Evolutionary conservation across 2,113 vertebrate genomes (phyloP), one percentile per base, ranked within the genome.

Genomic region (Myocastor coypus): DNA sequence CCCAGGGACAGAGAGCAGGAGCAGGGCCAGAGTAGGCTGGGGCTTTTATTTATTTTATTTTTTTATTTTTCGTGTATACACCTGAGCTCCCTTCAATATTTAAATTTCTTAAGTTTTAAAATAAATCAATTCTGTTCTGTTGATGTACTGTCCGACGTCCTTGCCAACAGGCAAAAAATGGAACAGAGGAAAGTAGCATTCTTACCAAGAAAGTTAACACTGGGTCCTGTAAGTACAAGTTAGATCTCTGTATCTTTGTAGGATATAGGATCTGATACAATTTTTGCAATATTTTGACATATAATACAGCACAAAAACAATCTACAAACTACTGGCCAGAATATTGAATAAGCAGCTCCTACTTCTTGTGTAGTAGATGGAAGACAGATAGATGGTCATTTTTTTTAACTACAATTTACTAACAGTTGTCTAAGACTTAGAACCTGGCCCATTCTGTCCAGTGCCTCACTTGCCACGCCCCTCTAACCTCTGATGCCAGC

Each of bases 101-200:
- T 10, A 64, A 63, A 20, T n/a, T 69, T 68, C 50, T 82, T 13
- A 16, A 61, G 32, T n/a, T 1, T 10, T 82, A 37, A 63, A 80
- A 86, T 26, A 82, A 80, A 52, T 22, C 37, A 81, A 55, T 63
- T 89, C 28, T 83, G 89, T 63, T 89, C 28, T 83, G 89, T 28
- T 61, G 30, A 68, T 28, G 57, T 87, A 73, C 5, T 68, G 13
- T 61, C 92, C 37, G 34, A 83, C n/a, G 26, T 40, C 26, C 46
- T 28, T 1, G 19, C 34, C 26, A 11, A 14, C 22, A 26, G 5
- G 13, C 52, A 30, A 77, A 77, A 28, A 92, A 63, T 37, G 6
- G 14, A 24, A 26, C 5, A 20, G 16, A 69, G 73, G 78, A 59
- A 55, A 87, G 5, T 37, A n/a, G 40, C 86, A 30, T 30, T 69